A percentile compares a stretch with the other conserved stretches of the same genome.
These are phyloP conservation scores for Chloromyia formosa DNA, from an alignment of 2,888 invertebrate genomes.

Conservation along the genomic window DNA sequence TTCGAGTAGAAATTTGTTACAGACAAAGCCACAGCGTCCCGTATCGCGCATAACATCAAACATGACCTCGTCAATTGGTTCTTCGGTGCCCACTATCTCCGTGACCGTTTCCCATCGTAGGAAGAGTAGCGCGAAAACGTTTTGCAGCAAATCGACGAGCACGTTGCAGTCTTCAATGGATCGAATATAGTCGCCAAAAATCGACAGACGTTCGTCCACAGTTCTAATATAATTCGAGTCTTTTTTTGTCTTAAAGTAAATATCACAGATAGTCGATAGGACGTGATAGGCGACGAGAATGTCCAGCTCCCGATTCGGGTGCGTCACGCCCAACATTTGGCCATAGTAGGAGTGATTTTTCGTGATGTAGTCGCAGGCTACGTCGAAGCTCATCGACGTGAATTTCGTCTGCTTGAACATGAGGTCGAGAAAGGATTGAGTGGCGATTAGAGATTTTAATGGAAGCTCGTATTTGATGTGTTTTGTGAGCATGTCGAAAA, in stretches of 20 bases:
- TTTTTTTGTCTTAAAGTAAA: slow-evolving; percentile 55
- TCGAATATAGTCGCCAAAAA: slow-evolving; percentile 56
- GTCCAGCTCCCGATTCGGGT: slow-evolving; percentile 56
- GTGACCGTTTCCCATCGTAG: slow-evolving; percentile 60
- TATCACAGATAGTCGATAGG: slow-evolving; percentile 56
- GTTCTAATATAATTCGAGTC: slow-evolving; percentile 46
- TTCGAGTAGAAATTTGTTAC: slow-evolving; percentile 54
- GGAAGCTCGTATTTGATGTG: slow-evolving; percentile 19
- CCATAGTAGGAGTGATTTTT: slow-evolving; percentile 52
- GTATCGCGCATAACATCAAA: not conserved
- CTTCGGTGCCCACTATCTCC: not conserved
- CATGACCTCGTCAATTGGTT: slow-evolving; percentile 40
- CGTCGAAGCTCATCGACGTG: slow-evolving; percentile 54
- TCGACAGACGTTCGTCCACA: slow-evolving; percentile 54
- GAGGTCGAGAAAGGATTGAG: slow-evolving; percentile 24
- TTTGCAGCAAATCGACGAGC: slow-evolving; percentile 58
- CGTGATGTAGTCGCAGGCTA: slow-evolving; percentile 55
- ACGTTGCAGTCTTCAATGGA: slow-evolving; percentile 57
- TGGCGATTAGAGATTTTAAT: slow-evolving; percentile 14
- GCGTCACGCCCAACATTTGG: slow-evolving; percentile 47
- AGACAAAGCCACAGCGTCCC: slow-evolving; percentile 56
- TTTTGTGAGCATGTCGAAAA: slow-evolving; percentile 35
- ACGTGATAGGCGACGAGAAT: slow-evolving; percentile 58
- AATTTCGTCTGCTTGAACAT: slow-evolving; percentile 49
- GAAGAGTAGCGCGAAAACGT: slow-evolving; percentile 59